Percentiles rank a stretch among this genome's conserved stretches.
Conservation (phyloP, 2,888 invertebrate species). For the Acanthosoma haemorrhoidale region DNA sequence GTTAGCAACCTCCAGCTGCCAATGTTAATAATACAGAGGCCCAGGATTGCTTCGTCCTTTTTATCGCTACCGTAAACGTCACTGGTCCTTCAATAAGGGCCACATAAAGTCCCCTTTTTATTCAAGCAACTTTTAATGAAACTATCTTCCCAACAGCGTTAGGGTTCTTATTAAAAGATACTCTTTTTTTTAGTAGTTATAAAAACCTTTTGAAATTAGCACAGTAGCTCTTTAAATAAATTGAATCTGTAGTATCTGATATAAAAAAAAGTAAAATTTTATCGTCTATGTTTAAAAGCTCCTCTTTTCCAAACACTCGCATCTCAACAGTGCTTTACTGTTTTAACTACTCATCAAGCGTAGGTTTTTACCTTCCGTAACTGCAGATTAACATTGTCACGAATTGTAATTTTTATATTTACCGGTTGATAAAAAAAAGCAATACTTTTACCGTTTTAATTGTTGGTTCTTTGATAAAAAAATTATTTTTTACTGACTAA, state of each 20-base stretch:
- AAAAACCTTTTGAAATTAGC: slow-evolving; percentile 10
- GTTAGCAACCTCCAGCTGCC: not conserved
- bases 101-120: slow-evolving; percentile 2
- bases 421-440: no score
- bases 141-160: slow-evolving; percentile 5
- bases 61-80: slow-evolving; percentile 10
- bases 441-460: no score
- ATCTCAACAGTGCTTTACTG: no score
- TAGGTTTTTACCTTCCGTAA: no score
- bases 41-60: not conserved
- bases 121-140: slow-evolving; percentile 8
- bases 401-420: no score
- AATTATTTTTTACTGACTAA: no score
- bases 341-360: no score
- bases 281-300: not conserved
- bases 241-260: not conserved
- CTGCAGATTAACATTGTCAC: no score
- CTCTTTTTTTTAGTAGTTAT: not conserved
- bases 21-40: slow-evolving; percentile 3
- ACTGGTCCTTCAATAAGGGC: not conserved
- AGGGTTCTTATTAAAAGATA: not conserved
- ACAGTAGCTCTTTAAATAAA: not conserved
- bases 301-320: no score
- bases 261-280: not conserved
- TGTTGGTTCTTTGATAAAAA: no score